Base-by-base conservation (phyloP, 1,140 invertebrate species). In the Tetragnatha versicolor region DNA sequence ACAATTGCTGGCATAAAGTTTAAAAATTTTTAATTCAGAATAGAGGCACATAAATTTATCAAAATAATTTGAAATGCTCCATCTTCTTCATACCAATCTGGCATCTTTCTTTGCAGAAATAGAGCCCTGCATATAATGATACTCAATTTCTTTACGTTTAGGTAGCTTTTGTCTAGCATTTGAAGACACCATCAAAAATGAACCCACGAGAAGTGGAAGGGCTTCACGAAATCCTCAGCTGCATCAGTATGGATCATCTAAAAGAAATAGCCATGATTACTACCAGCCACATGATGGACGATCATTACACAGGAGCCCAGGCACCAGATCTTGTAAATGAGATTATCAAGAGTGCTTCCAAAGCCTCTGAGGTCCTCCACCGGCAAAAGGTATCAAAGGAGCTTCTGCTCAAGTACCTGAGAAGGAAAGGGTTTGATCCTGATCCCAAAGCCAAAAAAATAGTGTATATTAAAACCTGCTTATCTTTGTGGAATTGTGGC, bases 221-320 rank as follows among this genome's bases (percentile, higher is more conserved):
- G 4, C 39, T 77, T 20, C 60, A 61, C 7, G 73, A 77, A 27
- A 77, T 77, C n/a, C 61, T 77, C 0, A 77, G 73, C 39, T 65
- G 73, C 45, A 6, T 77, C 27, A 66, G 73, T 22, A 35, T 66
- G 31, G 73, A 77, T 33, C 73, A 77, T 12, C 35, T 77, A 17
- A 77, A 77, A 55, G 73, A 77, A 42, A 77, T 77, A 31, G 73
- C 73, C 5, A 77, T 77, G 73, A 77, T 77, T 2, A 77, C 73
- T 10, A 77, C 73, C 25, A 77, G 73, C 25, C 73, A 77, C 12
- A 77, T 77, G 73, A 77, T 77, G 60, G 73, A 77, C 55, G 73
- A 77, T 27, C 73, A 77, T 39, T 77, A 65, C 31, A 42, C 49
- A 14, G 73, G 73, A 22, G 45, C 42, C 20, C 29, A 51, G 20